Evolutionary conservation across 2,113 vertebrate species (phyloP), one percentile per base, ranked within the genome.

Genomic region (Cyanistes caeruleus): DNA sequence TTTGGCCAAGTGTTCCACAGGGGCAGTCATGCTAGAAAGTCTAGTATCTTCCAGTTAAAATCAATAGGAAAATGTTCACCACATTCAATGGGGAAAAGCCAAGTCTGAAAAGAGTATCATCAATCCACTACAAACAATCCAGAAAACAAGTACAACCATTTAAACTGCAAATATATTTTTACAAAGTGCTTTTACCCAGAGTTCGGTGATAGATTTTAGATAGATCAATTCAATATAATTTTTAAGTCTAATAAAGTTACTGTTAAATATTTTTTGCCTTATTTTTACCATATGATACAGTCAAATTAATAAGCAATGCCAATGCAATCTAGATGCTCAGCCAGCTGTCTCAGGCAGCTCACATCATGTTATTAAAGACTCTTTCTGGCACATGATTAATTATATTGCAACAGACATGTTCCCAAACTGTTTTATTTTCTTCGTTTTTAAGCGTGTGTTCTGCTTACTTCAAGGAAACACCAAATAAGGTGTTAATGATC

Each of bases 401-500:
- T 62, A 82, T 67, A 77, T 44, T 77, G 23, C 82, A 94, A 69
- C 20, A 84, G 74, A 93, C 69, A n/a, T 70, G 59, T 85, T 94
- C 85, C 64, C 93, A 72, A 85, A 76, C 28, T 88, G 64, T 15
- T 93, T 93, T 76, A 77, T 84, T 89, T 85, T 46, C 73, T 82
- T 82, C 7, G 10, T 59, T 79, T 93, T 89, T 24, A 75, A 35
- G 31, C 33, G 1, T 70, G 19, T 39, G 23, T 86, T 90, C 72
- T 90, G 33, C 53, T 56, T 84, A 65, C 52, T 89, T 93, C 84
- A 96, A 85, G 91, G 64, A 87, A 96, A 77, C 60, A 90, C 37
- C 79, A 84, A 92, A 78, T 69, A 96, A 92, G 72, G 93, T 89
- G 74, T 69, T 87, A 94, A 95, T 79, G 55, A 97, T 58, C 17